These are phyloP conservation scores for Eudyptes chrysolophus DNA, from an alignment of 2,113 vertebrate species.

Conservation along the genomic window DNA sequence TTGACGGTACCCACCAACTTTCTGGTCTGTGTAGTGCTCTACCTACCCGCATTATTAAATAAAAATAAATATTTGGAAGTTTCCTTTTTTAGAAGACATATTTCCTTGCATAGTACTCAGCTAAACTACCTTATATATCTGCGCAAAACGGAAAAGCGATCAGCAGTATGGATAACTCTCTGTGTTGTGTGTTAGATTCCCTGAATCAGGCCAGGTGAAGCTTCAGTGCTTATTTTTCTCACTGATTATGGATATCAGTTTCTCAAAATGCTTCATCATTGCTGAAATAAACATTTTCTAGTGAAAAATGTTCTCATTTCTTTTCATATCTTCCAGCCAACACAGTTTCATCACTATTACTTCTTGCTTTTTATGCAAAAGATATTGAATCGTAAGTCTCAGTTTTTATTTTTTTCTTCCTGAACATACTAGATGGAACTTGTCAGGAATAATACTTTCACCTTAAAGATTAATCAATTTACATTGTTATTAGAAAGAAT, in stretches of 20 bases:
- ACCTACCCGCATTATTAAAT: background rate
- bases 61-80: background rate
- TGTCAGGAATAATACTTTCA: background rate
- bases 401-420: background rate
- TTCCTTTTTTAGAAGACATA: background rate
- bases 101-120: background rate
- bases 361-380: slow-evolving; percentile 7
- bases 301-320: slow-evolving; percentile 31
- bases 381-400: background rate
- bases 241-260: background rate
- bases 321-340: slow-evolving; percentile 6
- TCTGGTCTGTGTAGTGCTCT: background rate
- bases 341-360: background rate
- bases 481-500: slow-evolving; percentile 11
- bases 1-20: background rate
- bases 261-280: background rate
- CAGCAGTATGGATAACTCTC: background rate
- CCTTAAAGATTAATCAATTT: background rate
- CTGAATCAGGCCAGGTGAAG: background rate
- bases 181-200: background rate
- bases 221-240: background rate
- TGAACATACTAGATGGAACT: background rate
- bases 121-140: background rate
- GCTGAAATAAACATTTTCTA: slow-evolving; percentile 12
- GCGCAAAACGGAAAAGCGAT: background rate